Percentiles rank a stretch among this genome's conserved stretches.
These are phyloP conservation scores for Oryctes rhinoceros DNA, from an alignment of 1,140 invertebrate genomes.

Conservation along the genomic window DNA sequence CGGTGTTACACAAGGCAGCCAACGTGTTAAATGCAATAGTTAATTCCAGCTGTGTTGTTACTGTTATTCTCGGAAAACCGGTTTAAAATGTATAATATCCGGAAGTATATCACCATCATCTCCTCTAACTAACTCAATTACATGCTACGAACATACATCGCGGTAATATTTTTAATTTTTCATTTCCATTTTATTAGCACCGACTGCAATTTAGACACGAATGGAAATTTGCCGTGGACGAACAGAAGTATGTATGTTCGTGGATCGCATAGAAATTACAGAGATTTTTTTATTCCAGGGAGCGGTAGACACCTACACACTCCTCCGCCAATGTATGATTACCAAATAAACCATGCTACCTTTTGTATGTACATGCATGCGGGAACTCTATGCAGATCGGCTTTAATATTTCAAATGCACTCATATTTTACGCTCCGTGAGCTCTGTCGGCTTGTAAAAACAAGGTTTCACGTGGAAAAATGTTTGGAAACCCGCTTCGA, in stretches of 20 bases:
- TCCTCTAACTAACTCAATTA: neutral
- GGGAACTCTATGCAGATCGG: neutral
- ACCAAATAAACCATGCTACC: neutral
- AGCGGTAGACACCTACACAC: neutral
- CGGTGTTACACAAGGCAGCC: too few species aligned
- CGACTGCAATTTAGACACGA: neutral
- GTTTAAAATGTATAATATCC: too few species aligned
- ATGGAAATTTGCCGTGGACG: neutral
- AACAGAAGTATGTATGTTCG: neutral
- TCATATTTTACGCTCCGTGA: neutral
- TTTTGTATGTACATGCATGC: neutral
- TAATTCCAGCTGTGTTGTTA: too few species aligned
- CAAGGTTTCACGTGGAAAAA: neutral
- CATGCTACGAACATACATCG: neutral
- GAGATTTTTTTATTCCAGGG: neutral
- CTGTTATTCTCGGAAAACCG: too few species aligned
- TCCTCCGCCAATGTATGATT: neutral
- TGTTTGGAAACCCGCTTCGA: too few species aligned
- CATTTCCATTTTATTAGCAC: neutral
- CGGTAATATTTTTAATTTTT: neutral
- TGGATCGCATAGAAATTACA: neutral
- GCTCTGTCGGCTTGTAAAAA: neutral
- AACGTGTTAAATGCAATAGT: too few species aligned
- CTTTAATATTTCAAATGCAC: slow-evolving; percentile 10
- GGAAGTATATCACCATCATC: too few species aligned